Conservation (phyloP, 2,113 vertebrate species). For the Anarrhichthys ocellatus region DNA sequence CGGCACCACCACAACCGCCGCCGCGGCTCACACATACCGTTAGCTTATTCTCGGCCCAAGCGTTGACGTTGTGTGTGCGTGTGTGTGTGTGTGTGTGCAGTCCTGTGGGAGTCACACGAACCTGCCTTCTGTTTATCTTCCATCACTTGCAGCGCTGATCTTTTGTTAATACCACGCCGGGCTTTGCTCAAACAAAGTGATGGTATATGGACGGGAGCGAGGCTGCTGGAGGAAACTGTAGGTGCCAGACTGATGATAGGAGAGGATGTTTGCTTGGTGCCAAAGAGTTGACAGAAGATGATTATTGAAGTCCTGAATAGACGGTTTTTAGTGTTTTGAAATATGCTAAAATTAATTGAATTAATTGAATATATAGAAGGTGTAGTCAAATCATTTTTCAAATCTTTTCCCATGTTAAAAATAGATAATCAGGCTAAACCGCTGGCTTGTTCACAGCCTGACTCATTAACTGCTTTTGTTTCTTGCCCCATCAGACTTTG, state of each 20-base stretch:
- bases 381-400: neutral
- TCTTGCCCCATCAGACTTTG: neutral
- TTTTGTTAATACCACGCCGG: constrained; percentile 58
- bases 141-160: constrained; percentile 61
- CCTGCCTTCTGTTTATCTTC: constrained; percentile 65
- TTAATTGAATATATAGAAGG: neutral
- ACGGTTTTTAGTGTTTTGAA: neutral
- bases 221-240: constrained; percentile 33
- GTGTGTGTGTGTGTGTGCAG: neutral
- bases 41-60: constrained; percentile 25
- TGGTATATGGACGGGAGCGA: constrained; percentile 40
- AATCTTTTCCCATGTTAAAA: neutral
- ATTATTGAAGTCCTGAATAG: neutral
- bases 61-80: constrained; percentile 9
- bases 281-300: constrained; percentile 1
- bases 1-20: neutral
- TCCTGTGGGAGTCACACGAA: constrained; percentile 43
- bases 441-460: neutral
- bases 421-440: neutral
- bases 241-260: constrained; percentile 35
- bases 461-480: neutral
- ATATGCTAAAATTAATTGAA: neutral
- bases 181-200: constrained; percentile 62
- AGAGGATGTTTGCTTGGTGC: constrained; percentile 25
- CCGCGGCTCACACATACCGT: constrained; percentile 10